These are phyloP conservation scores for Bryconaethiops microstoma DNA, from an alignment of 2,797 vertebrate genomes.

Conservation along the genomic window DNA sequence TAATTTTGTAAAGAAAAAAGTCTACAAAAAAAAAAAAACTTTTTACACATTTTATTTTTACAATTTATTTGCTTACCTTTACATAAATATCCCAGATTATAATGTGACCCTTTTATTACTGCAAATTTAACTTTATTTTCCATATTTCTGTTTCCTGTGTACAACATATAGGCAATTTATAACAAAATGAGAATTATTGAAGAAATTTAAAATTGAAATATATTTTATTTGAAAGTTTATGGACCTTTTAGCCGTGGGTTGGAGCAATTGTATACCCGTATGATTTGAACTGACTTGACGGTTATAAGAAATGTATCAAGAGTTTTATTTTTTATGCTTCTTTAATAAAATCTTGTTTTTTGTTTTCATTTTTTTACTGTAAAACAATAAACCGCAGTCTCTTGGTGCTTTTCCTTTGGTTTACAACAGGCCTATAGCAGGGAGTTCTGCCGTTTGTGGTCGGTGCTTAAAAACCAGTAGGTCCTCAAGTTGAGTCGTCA, in stretches of 20 bases:
- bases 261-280: constrained; percentile 88
- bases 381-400: constrained; percentile 70
- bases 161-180: constrained; percentile 98
- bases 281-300: constrained; percentile 95
- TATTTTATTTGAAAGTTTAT: constrained; percentile 99
- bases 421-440: constrained; percentile 12
- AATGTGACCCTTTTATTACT: constrained; percentile 87
- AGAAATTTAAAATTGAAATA: constrained; percentile 99
- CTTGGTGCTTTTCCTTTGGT: constrained; percentile 57
- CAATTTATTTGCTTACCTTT: constrained; percentile 82
- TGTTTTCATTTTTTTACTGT: constrained; percentile 84
- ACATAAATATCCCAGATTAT: constrained; percentile 83
- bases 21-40: constrained; percentile 70
- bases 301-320: constrained; percentile 98
- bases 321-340: constrained; percentile 99
- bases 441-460: neutral
- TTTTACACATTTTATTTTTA: constrained; percentile 93
- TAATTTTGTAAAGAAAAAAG: constrained; percentile 79
- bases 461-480: neutral
- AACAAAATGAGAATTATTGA: constrained; percentile 94
- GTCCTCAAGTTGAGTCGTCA: neutral
- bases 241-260: constrained; percentile 94
- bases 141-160: constrained; percentile 87
- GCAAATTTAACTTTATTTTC: constrained; percentile 82
- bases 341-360: constrained; percentile 87